Conservation (phyloP, 2,888 invertebrate genomes). For the Melanchra persicariae region DNA sequence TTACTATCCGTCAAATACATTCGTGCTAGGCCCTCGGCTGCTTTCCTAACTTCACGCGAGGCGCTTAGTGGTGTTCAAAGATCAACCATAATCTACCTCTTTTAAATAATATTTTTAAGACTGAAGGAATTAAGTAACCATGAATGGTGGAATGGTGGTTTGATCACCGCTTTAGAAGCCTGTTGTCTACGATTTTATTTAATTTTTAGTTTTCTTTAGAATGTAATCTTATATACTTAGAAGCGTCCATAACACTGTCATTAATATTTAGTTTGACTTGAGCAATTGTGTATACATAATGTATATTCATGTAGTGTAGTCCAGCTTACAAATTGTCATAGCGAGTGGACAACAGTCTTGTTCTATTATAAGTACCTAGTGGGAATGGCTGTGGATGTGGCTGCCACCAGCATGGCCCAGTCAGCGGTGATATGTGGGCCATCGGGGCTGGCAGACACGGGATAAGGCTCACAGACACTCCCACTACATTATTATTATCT, state of each 20-base stretch:
- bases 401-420: conserved; percentile 32
- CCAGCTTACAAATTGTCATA: conserved; percentile 67
- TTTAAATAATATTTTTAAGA: conserved; percentile 83
- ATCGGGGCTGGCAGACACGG: conserved; percentile 14
- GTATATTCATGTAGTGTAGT: conserved; percentile 61
- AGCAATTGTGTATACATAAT: conserved; percentile 55
- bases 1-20: too few relatives aligned
- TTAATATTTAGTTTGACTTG: conserved; percentile 56
- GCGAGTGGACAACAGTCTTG: conserved; percentile 85
- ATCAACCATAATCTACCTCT: conserved; percentile 86
- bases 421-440: conserved; percentile 4
- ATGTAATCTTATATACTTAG: conserved; percentile 57
- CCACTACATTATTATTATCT: conserved; percentile 48
- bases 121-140: conserved; percentile 83
- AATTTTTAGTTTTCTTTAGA: conserved; percentile 65
- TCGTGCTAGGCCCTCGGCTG: too few relatives aligned
- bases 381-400: conserved; percentile 27
- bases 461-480: conserved; percentile 50
- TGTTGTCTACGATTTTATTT: conserved; percentile 84
- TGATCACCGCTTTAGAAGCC: conserved; percentile 87
- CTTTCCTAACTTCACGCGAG: conserved; percentile 65
- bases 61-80: conserved; percentile 75
- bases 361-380: conserved; percentile 71
- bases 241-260: conserved; percentile 62
- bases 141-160: conserved; percentile 85